Percentiles rank a stretch among this genome's conserved stretches.
phyloP scores from a whole-genome alignment of 2,797 vertebrate genomes.

The Melanotaenia nigrans region DNA sequence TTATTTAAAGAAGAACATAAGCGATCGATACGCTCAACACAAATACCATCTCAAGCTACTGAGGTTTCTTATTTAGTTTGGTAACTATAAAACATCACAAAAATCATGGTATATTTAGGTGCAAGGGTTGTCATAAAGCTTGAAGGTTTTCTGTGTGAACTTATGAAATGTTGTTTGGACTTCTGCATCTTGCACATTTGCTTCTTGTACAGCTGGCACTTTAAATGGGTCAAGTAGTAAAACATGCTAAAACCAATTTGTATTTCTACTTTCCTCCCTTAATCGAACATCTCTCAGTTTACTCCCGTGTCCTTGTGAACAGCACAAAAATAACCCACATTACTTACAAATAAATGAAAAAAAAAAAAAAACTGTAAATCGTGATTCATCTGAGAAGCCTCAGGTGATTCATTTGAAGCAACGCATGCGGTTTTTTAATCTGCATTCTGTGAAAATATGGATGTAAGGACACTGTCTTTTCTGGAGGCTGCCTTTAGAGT shows the following conservation, averaged over 20 bases:
- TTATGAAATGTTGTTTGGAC: constrained; percentile 8
- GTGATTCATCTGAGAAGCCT: constrained; percentile 34
- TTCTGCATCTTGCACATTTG: neutral
- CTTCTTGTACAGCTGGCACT: constrained; percentile 2
- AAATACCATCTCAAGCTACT: constrained; percentile 1
- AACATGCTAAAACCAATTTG: constrained; percentile 11
- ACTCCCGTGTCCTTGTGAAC: constrained; percentile 17
- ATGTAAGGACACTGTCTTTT: constrained; percentile 30
- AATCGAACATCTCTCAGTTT: neutral
- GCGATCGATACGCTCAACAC: too few species aligned
- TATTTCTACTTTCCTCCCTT: constrained; percentile 6
- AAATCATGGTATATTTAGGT: constrained; percentile 1
- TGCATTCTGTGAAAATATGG: constrained; percentile 6
- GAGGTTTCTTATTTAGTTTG: constrained; percentile 11
- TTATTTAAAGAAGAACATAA: neutral
- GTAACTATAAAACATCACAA: constrained; percentile 31
- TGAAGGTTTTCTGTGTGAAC: constrained; percentile 40
- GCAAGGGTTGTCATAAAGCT: constrained; percentile 2
- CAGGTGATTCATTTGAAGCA: constrained; percentile 32
- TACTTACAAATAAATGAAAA: constrained; percentile 10
- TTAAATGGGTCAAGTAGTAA: constrained; percentile 8
- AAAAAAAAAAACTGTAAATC: constrained; percentile 8
- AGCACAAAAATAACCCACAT: constrained; percentile 18
- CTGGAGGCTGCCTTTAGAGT: constrained; percentile 33
- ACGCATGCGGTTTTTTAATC: constrained; percentile 37